Evolutionary conservation across 30 jellyfish, hydroid and myxozoan genomes (phyloP).

Genomic region (Aurelia aurita): DNA sequence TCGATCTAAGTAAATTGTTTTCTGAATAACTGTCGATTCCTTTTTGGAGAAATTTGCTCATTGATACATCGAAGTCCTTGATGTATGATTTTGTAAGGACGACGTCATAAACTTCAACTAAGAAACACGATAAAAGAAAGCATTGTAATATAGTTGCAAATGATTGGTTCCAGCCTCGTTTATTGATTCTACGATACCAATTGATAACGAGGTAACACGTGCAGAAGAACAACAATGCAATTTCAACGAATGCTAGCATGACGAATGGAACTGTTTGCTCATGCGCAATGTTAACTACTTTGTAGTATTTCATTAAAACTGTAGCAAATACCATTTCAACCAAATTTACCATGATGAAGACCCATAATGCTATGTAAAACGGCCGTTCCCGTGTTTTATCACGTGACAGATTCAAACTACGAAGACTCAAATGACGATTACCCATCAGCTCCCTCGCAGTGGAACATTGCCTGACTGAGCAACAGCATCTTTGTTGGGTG

Average conservation of each 20-base stretch:
- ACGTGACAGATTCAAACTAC: not conserved
- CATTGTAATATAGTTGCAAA: conserved; percentile 51
- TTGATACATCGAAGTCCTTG: conserved; percentile 3
- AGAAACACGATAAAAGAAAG: conserved; percentile 46
- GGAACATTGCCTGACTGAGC: conserved; percentile 49
- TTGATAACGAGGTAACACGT: conserved; percentile 1
- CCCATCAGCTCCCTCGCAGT: conserved; percentile 3
- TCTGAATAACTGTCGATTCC: conserved; percentile 13
- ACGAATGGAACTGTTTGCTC: conserved; percentile 33
- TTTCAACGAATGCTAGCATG: conserved; percentile 20
- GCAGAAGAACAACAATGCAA: conserved; percentile 16
- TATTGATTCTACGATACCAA: conserved; percentile 12
- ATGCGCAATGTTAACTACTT: conserved; percentile 33
- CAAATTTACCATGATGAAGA: conserved; percentile 2
- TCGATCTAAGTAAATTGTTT: not conserved
- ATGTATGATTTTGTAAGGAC: conserved; percentile 23
- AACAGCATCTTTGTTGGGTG: conserved; percentile 21
- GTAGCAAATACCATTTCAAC: conserved; percentile 19
- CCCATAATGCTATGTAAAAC: conserved; percentile 13
- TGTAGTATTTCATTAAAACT: conserved; percentile 17
- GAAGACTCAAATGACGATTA: not conserved
- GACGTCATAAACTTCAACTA: conserved; percentile 26
- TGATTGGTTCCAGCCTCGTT: conserved; percentile 62
- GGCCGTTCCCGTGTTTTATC: conserved; percentile 11
- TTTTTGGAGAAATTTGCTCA: conserved; percentile 6